A percentile compares a stretch with the other conserved stretches of the same genome.
phyloP scores from a whole-genome alignment of 2,888 invertebrate species.

The Trichacis sp. region DNA sequence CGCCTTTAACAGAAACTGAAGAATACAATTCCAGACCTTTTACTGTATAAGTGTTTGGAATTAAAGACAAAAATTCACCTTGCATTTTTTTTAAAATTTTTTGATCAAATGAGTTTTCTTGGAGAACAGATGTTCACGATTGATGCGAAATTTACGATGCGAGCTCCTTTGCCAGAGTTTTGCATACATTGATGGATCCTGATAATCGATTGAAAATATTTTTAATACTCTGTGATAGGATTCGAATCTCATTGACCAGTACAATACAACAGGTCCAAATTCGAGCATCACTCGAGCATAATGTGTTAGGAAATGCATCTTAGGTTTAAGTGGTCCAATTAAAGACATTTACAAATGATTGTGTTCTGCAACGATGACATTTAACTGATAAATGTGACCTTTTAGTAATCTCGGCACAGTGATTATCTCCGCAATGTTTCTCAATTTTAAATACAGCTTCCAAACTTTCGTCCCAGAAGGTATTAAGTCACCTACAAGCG shows the following conservation, averaged over 20 bases:
- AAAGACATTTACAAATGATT: slow-evolving; percentile 11
- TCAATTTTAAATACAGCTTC: slow-evolving; percentile 21
- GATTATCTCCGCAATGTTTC: slow-evolving; percentile 23
- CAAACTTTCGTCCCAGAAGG: slow-evolving; percentile 12
- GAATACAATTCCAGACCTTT: too few species aligned
- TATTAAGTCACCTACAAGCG: slow-evolving; percentile 15
- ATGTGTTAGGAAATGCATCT: slow-evolving; percentile 22
- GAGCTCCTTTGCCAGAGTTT: too few species aligned
- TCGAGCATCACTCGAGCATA: slow-evolving; percentile 15
- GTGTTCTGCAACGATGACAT: slow-evolving; percentile 17
- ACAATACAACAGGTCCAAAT: slow-evolving; percentile 16
- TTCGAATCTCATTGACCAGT: slow-evolving; percentile 22
- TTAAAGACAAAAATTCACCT: too few species aligned
- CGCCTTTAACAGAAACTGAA: too few species aligned
- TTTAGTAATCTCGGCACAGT: slow-evolving; percentile 17
- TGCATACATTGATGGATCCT: too few species aligned
- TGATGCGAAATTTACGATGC: too few species aligned
- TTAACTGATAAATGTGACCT: slow-evolving; percentile 13
- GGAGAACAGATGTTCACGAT: too few species aligned
- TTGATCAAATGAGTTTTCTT: too few species aligned
- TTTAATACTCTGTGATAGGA: slow-evolving; percentile 23
- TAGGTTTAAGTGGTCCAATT: slow-evolving; percentile 19
- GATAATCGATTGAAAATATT: too few species aligned
- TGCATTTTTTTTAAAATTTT: too few species aligned
- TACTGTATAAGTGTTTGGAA: too few species aligned